phyloP scores from a whole-genome alignment of 1,140 invertebrate genomes.

The Zaprionus nigranus region DNA sequence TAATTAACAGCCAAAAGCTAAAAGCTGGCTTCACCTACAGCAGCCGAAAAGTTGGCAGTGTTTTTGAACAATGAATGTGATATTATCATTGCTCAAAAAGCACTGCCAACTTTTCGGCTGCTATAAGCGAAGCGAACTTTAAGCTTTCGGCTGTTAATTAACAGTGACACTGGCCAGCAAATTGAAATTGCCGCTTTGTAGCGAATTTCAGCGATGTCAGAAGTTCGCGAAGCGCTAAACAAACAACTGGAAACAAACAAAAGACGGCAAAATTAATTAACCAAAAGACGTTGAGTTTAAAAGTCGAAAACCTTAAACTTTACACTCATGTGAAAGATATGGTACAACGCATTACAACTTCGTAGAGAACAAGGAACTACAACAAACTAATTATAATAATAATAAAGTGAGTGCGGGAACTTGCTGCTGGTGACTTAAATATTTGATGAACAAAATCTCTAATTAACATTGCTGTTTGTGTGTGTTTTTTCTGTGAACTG shows the following conservation, averaged over 20 bases:
- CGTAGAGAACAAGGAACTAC: neutral
- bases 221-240: slow-evolving; percentile 42
- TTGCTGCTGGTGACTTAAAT: slow-evolving; percentile 1
- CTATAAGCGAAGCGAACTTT: neutral
- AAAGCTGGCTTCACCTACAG: too few relatives aligned
- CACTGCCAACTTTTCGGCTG: slow-evolving; percentile 1
- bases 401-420: neutral
- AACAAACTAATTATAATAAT: neutral
- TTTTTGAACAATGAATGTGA: too few relatives aligned
- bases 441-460: slow-evolving; percentile 15
- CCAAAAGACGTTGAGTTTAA: slow-evolving; percentile 38
- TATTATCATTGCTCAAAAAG: too few relatives aligned
- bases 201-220: slow-evolving; percentile 18
- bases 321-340: slow-evolving; percentile 4
- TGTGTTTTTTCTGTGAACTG: slow-evolving; percentile 2
- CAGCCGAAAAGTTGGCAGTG: too few relatives aligned
- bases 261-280: slow-evolving; percentile 15
- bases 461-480: neutral
- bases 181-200: slow-evolving; percentile 19
- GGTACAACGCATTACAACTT: neutral
- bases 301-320: slow-evolving; percentile 14
- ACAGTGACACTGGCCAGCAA: neutral
- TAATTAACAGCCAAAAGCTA: too few relatives aligned
- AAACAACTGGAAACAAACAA: slow-evolving; percentile 26
- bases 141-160: slow-evolving; percentile 20